Evolutionary conservation across 2,797 vertebrate species (phyloP).

Genomic region (Sebastes iracundus): DNA sequence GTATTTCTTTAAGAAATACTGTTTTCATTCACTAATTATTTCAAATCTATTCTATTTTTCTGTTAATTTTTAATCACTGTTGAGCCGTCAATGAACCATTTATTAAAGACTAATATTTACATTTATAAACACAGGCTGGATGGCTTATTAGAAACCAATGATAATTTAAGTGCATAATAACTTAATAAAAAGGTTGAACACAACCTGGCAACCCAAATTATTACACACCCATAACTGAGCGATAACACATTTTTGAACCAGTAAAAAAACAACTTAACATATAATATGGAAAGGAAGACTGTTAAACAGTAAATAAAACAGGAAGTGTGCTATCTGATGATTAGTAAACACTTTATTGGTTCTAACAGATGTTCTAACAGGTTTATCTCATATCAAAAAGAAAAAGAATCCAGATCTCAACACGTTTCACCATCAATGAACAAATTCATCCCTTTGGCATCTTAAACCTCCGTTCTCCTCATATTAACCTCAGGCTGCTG

Average conservation of each 20-base stretch:
- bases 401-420: neutral
- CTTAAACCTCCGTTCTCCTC: neutral
- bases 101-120: too few relatives aligned
- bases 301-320: neutral
- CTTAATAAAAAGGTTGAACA: too few relatives aligned
- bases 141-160: too few relatives aligned
- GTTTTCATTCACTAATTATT: neutral
- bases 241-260: too few relatives aligned
- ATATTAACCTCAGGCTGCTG: neutral
- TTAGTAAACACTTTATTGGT: constrained; percentile 78
- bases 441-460: constrained; percentile 40
- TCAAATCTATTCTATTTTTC: too few relatives aligned
- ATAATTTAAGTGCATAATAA: too few relatives aligned
- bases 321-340: neutral
- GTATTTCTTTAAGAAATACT: neutral
- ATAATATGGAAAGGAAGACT: neutral
- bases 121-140: too few relatives aligned
- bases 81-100: too few relatives aligned
- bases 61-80: too few relatives aligned
- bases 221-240: too few relatives aligned
- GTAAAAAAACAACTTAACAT: neutral
- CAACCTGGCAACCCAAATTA: neutral
- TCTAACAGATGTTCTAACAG: constrained; percentile 55
- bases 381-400: constrained; percentile 41
- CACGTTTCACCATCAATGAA: constrained; percentile 36